Base-by-base conservation (phyloP, 2,888 invertebrate genomes). In the Drosophila prostipennis region DNA sequence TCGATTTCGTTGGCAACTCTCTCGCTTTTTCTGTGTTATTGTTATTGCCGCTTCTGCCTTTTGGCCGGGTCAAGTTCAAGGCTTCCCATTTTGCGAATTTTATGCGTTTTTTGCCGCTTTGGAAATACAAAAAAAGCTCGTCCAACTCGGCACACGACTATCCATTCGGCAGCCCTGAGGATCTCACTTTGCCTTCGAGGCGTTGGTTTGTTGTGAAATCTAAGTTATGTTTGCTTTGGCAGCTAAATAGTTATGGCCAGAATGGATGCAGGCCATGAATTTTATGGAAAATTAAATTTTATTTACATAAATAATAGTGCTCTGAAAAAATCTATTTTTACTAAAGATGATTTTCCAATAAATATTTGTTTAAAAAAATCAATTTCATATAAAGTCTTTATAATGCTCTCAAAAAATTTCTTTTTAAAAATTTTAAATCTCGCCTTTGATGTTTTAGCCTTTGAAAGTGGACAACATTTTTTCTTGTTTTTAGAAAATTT, bases 41-140 rank as follows among this genome's bases (percentile, higher is more conserved):
- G 81, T 85, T 85, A 82, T 82, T 82, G 80, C 29, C 51, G 64
- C 48, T 76, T 49, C 39, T 48, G 48, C 54, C 52, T 45, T 46
- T 72, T 40, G 75, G 72, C 74, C 76, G 78, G 84, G 84, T 84
- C 84, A 84, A 84, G 84, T 84, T 84, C 84, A 84, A 84, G 84
- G 84, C 84, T 84, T 84, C 82, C 74, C 85, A 79, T 77, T 87
- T 81, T 72, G 74, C 72, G 68, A 80, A 68, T 80, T 84, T 82
- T 82, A 86, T 86, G 85, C 77, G 82, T 83, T 84, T 68, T 55
- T 70, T 70, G 60, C 65, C 65, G 71, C 76, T 43, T 34, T 26
- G 48, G 48, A 11, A 48, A 48, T 34, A 48, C 16, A 48, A 13
- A 48, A 48, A 48, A 36, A 19, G 19, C 19, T 19, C 19, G 5